Percentiles rank a stretch among this genome's conserved stretches.
These are phyloP conservation scores for Poecile montanus DNA, from an alignment of 2,797 vertebrate species.

Conservation along the genomic window DNA sequence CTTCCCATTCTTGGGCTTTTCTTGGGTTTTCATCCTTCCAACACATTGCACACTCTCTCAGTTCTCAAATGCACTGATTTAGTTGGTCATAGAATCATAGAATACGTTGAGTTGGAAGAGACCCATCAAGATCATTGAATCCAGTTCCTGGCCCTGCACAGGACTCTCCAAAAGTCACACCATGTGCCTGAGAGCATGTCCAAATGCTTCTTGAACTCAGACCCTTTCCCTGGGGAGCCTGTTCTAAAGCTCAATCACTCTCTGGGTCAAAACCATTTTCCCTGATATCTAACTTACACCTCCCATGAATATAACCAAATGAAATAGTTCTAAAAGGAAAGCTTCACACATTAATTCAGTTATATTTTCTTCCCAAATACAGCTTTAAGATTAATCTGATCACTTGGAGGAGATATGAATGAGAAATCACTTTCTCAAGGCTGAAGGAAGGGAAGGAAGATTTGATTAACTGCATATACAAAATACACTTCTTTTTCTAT, in stretches of 20 bases:
- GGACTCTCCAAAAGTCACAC: not conserved
- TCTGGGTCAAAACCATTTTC: not conserved
- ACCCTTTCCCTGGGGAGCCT: not conserved
- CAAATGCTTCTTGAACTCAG: not conserved
- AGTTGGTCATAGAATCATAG: not conserved
- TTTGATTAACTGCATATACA: not conserved
- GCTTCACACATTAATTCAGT: not conserved
- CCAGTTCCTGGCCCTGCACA: not conserved
- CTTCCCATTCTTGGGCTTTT: not conserved
- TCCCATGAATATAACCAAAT: not conserved
- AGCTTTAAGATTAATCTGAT: not conserved
- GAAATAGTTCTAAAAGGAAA: not conserved
- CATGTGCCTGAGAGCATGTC: not conserved
- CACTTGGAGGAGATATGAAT: not conserved
- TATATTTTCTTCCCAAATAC: not conserved
- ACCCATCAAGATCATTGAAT: not conserved
- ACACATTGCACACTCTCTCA: not conserved
- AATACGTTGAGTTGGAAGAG: not conserved
- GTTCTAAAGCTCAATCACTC: not conserved
- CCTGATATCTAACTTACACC: not conserved
- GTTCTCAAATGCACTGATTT: not conserved
- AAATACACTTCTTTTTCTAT: not conserved
- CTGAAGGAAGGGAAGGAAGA: not conserved
- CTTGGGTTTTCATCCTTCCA: not conserved
- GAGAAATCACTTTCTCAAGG: not conserved